Base-by-base conservation (phyloP, 2,113 vertebrate species). In the Charadrius vociferus region DNA sequence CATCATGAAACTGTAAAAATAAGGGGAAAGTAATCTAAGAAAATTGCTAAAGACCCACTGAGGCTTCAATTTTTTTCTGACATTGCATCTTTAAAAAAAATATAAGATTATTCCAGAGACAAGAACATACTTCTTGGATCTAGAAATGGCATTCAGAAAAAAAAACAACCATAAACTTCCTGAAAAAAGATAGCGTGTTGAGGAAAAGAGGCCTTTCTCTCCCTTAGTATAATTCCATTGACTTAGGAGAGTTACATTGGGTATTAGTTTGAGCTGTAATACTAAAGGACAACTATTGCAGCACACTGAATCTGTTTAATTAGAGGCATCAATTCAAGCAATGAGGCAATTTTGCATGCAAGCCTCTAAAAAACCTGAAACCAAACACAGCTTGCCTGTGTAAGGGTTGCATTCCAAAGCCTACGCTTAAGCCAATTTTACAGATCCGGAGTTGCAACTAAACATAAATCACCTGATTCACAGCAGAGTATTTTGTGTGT, bases 391-490 rank as follows among this genome's bases (percentile, higher is more conserved):
- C 59, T 86, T 97, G 59, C 43, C 81, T 86, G 45, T 88, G 10
- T 66, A 90, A 90, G 70, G 34, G 39, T 30, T 97, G 59, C 79
- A 93, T 95, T 94, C 92, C 95, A 93, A 74, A 86, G 71, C n/a
- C 62, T 83, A 86, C 1, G 2, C 55, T 90, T 56, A 93, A 70
- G 79, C 92, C 75, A 78, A 10, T 61, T 92, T 88, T 83, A 70
- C 37, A 66, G 86, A 95, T 88, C 79, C 71, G 45, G 67, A 95
- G 50, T 39, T 92, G 50, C 72, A 93, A 74, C 41, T 70, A 71
- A 95, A 88, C 67, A 90, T 74, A 86, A 93, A 97, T 93, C 93
- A 93, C 85, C 80, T 96, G 82, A 90, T 88, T 70, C 37, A 84
- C 32, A 81, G 73, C 67, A 72, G 49, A 86, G 37, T 29, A 26